Base-by-base conservation (phyloP, 1,140 invertebrate species). In the Temnothorax curvispinosus region DNA sequence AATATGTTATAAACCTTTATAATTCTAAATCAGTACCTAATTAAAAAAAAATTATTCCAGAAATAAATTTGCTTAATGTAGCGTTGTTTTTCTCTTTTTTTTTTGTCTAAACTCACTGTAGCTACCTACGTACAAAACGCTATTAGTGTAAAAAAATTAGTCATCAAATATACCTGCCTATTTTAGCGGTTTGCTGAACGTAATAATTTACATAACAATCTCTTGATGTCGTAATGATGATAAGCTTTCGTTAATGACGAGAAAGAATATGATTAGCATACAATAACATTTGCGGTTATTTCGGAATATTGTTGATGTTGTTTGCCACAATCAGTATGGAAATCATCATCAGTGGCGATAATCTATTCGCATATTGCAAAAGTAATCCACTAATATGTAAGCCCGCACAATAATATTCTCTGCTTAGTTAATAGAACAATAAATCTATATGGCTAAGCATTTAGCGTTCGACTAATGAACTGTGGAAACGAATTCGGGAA, bases 381-480 rank as follows among this genome's bases (percentile, higher is more conserved):
- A 74, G 69, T 84, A 75, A 84, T 75, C 82, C 38, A 18, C 54
- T 81, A 41, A 85, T 88, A 32, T 52, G 32, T 60, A 38, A 88
- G 21, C 47, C 44, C 32, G 21, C 27, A 50, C 38, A 50, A 71
- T 87, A 74, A 62, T 35, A 62, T 15, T 41, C 21, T 35, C 15
- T 56, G 56, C 44, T 32, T 35, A 65, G n/a, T 64, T 74, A 86
- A 81, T 60, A 38, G 54, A 58, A 89, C 62, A 65, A 89, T 60
- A 82, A 89, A 86, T 89, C 69, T 32, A 58, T 44, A 47, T 8
- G 52, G 18, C 44, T 76, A 21, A 86, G 74, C 75, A 71, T 88
- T 89, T 86, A 75, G 54, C 58, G 69, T 78, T 52, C 54, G 62
- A 32, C 64, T 81, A 89, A 89, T 89, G 88, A 89, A 81, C 81